Evolutionary conservation across 2,888 invertebrate genomes (phyloP), one percentile per base, ranked within the genome.

Genomic region (Dichetophora obliterata): DNA sequence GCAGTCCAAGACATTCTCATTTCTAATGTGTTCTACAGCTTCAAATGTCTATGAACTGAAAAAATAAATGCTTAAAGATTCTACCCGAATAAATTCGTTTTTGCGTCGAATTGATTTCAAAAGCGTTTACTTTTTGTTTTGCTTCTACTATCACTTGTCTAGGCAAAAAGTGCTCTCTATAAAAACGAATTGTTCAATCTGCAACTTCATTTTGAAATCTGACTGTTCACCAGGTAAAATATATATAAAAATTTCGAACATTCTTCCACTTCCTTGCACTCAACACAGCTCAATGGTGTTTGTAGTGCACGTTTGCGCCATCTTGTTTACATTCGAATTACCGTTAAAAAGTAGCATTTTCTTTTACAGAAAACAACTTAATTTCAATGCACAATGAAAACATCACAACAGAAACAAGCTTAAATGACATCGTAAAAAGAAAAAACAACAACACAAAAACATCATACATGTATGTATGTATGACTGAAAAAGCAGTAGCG

Each of bases 311-410:
- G 74, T 74, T 54, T 48, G 22, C 66, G 74, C 37, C 74, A 66
- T 66, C 66, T 74, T 74, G 74, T 74, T 74, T 66, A 65, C 66
- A 74, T 74, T 52, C 27, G 74, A 74, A 74, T 74, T 74, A 74
- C 65, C 74, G 37, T 66, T 65, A 66, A 66, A 37, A 9, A 54
- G 74, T 34, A 74, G 37, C 54, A 54, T 65, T 66, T 52, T 27
- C n/a, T 66, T 65, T 34, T 27, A 31, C 65, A 9, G 52, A 52
- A 6, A 34, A 66, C 65, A 65, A 65, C 74, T 14, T 54, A 19
- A 65, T 50, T 63, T 65, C 14, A 52, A 34, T 65, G 59, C 19
- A 57, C 14, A 37, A 71, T 37, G 34, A 34, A 11, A 70, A 34
- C n/a, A 34, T 22, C 52, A 52, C 52, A 54, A 31, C 52, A 14